Evolutionary conservation across 1,140 invertebrate species (phyloP).

Genomic region (Calliphora vicina): DNA sequence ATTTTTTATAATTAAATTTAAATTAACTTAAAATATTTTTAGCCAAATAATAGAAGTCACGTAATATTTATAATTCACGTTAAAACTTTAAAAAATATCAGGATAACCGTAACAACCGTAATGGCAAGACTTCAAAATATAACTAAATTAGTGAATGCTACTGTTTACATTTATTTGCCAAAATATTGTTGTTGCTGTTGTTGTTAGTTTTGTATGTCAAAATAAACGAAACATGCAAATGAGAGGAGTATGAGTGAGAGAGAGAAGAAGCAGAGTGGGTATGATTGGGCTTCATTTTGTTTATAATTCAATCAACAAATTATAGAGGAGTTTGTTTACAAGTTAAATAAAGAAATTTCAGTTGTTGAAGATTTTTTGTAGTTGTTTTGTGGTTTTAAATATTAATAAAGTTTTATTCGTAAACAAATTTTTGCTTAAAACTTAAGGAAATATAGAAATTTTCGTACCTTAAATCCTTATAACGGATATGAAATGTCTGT

Average conservation of each 20-base stretch:
- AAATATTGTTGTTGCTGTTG: background rate
- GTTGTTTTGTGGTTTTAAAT: no score
- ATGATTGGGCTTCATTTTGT: background rate
- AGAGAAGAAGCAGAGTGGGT: background rate
- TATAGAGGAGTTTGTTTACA: no score
- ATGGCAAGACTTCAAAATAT: background rate
- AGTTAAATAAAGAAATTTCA: no score
- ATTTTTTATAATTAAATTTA: slow-evolving; percentile 44
- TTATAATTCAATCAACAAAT: background rate
- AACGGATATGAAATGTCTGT: background rate
- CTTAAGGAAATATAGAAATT: no score
- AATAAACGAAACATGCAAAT: background rate
- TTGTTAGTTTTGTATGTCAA: background rate
- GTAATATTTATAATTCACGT: background rate
- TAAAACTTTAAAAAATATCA: background rate
- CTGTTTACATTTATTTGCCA: background rate
- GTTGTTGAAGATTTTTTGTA: no score
- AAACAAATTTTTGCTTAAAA: no score
- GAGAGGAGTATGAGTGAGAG: no score
- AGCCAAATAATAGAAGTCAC: background rate
- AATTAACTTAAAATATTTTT: background rate
- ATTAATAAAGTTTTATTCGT: no score
- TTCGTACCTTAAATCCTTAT: background rate
- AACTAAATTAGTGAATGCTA: background rate
- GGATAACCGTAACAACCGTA: background rate